A percentile compares a stretch with the other conserved stretches of the same genome.
Conservation (phyloP, 2,888 invertebrate genomes). For the Eubasilissa splendida region DNA sequence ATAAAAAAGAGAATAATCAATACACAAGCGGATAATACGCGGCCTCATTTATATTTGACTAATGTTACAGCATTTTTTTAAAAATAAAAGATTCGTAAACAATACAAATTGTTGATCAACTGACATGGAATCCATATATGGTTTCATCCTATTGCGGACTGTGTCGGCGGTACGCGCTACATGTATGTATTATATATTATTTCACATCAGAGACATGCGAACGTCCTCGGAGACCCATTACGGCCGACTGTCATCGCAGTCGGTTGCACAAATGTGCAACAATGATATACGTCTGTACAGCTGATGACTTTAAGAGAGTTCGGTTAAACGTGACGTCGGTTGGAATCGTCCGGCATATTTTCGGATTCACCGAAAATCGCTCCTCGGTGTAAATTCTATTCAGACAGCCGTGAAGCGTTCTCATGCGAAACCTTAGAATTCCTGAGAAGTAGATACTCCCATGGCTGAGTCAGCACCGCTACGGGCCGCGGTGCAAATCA, state of each 20-base stretch:
- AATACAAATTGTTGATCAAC: not conserved
- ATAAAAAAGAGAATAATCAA: not conserved
- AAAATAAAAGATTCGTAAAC: no score
- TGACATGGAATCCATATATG: slow-evolving; percentile 29
- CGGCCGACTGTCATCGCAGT: slow-evolving; percentile 43
- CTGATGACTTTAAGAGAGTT: not conserved
- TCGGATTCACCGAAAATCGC: slow-evolving; percentile 15
- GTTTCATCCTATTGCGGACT: slow-evolving; percentile 12
- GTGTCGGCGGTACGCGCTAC: not conserved
- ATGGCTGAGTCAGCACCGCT: slow-evolving; percentile 41
- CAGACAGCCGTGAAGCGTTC: slow-evolving; percentile 45
- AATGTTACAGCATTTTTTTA: no score
- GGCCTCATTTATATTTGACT: no score
- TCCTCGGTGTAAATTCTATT: slow-evolving; percentile 28
- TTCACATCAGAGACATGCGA: slow-evolving; percentile 35
- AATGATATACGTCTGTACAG: slow-evolving; percentile 16
- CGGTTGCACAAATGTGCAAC: slow-evolving; percentile 7
- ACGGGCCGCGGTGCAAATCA: slow-evolving; percentile 31
- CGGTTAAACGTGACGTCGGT: slow-evolving; percentile 23
- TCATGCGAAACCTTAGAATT: slow-evolving; percentile 49
- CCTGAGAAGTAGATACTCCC: slow-evolving; percentile 14
- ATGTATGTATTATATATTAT: slow-evolving; percentile 22
- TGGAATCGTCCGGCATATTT: slow-evolving; percentile 32
- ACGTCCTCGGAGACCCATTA: slow-evolving; percentile 40
- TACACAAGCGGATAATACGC: no score